Evolutionary conservation across 2,797 vertebrate species (phyloP).

Genomic region (Pempheris klunzingeri): DNA sequence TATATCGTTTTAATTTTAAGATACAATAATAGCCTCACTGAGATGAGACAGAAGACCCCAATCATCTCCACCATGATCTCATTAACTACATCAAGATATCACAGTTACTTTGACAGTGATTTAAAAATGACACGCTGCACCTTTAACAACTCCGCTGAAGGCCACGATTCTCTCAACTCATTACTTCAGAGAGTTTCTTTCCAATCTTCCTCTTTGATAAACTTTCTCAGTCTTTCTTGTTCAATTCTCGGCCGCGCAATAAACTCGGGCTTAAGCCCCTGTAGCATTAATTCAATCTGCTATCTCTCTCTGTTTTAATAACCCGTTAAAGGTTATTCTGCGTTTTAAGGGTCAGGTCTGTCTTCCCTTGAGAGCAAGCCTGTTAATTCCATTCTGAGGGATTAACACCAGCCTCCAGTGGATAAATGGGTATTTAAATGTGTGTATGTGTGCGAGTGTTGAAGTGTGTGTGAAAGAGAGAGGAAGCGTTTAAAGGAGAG

Average conservation of each 20-base stretch:
- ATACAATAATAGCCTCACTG: not conserved
- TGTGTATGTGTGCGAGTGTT: constrained; percentile 31
- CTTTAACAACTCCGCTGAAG: constrained; percentile 43
- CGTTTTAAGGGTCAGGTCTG: constrained; percentile 70
- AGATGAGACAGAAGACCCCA: constrained; percentile 22
- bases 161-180: constrained; percentile 51
- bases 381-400: constrained; percentile 77
- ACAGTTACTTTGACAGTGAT: not conserved
- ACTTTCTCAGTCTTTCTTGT: constrained; percentile 50
- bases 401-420: constrained; percentile 73
- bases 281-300: constrained; percentile 74
- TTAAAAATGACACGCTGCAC: constrained; percentile 16
- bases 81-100: constrained; percentile 43
- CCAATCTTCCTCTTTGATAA: constrained; percentile 57
- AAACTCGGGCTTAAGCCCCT: constrained; percentile 60
- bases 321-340: constrained; percentile 76
- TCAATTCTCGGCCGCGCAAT: constrained; percentile 30
- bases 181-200: constrained; percentile 60
- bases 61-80: constrained; percentile 22
- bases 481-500: constrained; percentile 15
- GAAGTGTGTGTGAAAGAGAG: constrained; percentile 23
- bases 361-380: constrained; percentile 66
- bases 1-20: not conserved
- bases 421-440: constrained; percentile 61
- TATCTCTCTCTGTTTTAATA: constrained; percentile 76